phyloP scores from a whole-genome alignment of 1,140 invertebrate genomes.

The Habropoda laboriosa region DNA sequence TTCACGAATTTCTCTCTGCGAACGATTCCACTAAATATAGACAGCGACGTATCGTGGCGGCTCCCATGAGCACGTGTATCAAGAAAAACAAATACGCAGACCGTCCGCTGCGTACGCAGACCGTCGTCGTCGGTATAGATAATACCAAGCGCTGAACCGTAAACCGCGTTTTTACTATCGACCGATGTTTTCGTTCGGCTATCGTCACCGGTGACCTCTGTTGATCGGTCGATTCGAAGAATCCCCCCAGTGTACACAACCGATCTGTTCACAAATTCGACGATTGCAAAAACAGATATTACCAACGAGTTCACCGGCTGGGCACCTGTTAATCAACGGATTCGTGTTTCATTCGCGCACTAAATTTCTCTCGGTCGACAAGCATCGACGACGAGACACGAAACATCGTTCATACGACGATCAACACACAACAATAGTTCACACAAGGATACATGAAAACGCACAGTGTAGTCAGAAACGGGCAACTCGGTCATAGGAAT shows the following conservation, averaged over 20 bases:
- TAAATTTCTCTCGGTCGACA: background rate
- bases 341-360: background rate
- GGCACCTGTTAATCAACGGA: background rate
- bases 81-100: slow-evolving; percentile 35
- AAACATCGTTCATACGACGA: background rate
- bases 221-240: background rate
- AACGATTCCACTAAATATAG: slow-evolving; percentile 51
- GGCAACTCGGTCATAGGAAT: background rate
- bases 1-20: slow-evolving; percentile 19
- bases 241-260: background rate
- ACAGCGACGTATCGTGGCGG: background rate
- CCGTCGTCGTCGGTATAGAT: slow-evolving; percentile 14
- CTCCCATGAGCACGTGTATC: slow-evolving; percentile 37
- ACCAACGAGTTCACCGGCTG: background rate
- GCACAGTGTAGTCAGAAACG: background rate
- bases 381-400: background rate
- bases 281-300: background rate
- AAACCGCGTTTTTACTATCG: slow-evolving; percentile 15
- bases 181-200: slow-evolving; percentile 1
- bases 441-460: background rate
- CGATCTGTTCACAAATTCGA: background rate
- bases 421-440: background rate
- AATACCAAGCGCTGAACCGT: slow-evolving; percentile 42
- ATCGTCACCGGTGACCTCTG: slow-evolving; percentile 18
- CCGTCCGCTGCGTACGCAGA: slow-evolving; percentile 6